These are phyloP conservation scores for Zaprionus taronus DNA, from an alignment of 1,140 invertebrate species.

Conservation along the genomic window DNA sequence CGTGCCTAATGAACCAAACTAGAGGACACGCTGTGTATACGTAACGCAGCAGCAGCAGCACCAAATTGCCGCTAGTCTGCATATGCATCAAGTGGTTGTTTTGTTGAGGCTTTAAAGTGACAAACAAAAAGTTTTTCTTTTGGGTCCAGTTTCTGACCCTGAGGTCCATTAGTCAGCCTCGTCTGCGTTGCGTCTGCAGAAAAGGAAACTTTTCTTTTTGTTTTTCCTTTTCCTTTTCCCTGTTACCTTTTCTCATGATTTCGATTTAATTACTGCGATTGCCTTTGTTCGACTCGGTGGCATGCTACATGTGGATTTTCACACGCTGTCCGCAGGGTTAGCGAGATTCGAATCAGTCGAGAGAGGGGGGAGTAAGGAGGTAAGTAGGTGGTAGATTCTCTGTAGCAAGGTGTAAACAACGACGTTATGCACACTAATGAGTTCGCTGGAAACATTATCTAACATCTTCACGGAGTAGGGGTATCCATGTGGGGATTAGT, in stretches of 20 bases:
- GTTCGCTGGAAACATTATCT: conserved; percentile 49
- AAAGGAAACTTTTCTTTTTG: conserved; percentile 31
- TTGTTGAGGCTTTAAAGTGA: conserved; percentile 25
- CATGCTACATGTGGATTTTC: conserved; percentile 43
- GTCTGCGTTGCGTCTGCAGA: conserved; percentile 36
- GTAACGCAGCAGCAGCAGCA: conserved; percentile 28
- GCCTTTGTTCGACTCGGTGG: conserved; percentile 19
- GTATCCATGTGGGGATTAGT: not conserved
- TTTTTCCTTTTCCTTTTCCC: conserved; percentile 13
- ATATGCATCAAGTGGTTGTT: conserved; percentile 66
- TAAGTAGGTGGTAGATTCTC: not conserved
- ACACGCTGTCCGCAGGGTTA: conserved; percentile 41
- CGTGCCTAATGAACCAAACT: conserved; percentile 69
- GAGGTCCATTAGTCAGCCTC: conserved; percentile 8
- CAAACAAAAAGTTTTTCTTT: conserved; percentile 1
- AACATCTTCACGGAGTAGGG: conserved; percentile 31
- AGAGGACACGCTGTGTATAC: conserved; percentile 45
- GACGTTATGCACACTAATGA: conserved; percentile 60
- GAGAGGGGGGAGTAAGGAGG: not conserved
- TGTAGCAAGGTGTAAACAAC: conserved; percentile 52
- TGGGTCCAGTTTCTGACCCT: not conserved
- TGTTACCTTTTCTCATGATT: conserved; percentile 45
- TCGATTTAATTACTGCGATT: conserved; percentile 71
- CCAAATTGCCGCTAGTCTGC: not conserved
- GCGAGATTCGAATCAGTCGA: not conserved